Conservation (phyloP, 1,140 invertebrate genomes). For the Dryas iulia region DNA sequence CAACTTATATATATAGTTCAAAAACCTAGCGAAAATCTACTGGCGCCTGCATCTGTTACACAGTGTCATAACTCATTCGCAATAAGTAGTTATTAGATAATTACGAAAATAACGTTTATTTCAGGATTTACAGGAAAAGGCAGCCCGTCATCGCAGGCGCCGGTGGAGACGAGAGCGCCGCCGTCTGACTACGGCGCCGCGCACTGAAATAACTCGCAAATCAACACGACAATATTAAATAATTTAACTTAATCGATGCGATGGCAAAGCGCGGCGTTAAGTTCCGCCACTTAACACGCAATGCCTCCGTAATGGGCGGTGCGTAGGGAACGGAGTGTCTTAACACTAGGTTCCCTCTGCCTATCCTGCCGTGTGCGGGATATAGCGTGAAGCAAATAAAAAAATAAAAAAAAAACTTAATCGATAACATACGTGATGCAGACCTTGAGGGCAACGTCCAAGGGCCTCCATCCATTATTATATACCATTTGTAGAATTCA, state of each 20-base stretch:
- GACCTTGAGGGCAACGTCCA: constrained; percentile 5
- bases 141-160: constrained; percentile 12
- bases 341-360: no score
- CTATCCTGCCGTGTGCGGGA: no score
- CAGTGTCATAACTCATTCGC: background rate
- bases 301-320: no score
- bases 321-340: no score
- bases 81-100: background rate
- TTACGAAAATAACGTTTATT: background rate
- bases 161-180: constrained; percentile 1
- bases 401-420: background rate
- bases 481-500: background rate
- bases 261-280: no score
- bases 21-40: no score
- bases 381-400: no score
- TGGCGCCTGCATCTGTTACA: no score
- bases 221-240: constrained; percentile 14
- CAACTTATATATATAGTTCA: no score
- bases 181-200: constrained; percentile 17
- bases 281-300: no score
- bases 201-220: constrained; percentile 3
- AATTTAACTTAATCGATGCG: constrained; percentile 13
- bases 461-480: background rate
- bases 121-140: constrained; percentile 7
- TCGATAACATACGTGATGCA: constrained; percentile 7